phyloP scores from a whole-genome alignment of 2,113 vertebrate genomes.

The Accipiter cooperii region DNA sequence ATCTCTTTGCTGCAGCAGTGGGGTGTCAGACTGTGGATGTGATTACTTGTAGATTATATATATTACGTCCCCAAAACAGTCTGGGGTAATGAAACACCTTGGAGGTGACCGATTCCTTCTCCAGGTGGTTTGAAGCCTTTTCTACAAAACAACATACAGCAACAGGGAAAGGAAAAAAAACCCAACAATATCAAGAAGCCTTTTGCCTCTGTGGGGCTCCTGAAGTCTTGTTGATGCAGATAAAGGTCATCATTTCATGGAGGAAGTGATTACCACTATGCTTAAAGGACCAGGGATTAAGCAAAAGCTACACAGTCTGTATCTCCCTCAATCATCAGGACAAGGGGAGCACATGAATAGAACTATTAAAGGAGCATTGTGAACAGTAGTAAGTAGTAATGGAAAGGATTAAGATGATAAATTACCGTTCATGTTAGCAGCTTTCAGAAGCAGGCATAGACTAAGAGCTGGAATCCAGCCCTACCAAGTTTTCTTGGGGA shows the following conservation, averaged over 20 bases:
- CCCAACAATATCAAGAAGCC: not conserved
- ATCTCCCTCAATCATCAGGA: not conserved
- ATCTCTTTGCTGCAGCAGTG: not conserved
- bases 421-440: not conserved
- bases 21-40: not conserved
- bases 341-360: not conserved
- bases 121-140: not conserved
- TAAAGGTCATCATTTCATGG: not conserved
- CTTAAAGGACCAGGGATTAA: not conserved
- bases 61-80: not conserved
- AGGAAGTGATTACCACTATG: not conserved
- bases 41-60: not conserved
- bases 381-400: not conserved
- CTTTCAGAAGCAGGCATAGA: not conserved
- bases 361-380: not conserved
- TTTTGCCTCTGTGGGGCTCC: not conserved
- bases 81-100: not conserved
- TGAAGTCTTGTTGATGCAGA: not conserved
- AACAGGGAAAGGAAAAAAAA: not conserved
- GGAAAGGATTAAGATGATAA: conserved; percentile 11
- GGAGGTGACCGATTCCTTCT: not conserved
- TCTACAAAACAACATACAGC: not conserved
- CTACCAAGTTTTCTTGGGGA: not conserved
- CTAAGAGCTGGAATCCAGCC: not conserved
- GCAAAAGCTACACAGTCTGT: not conserved